phyloP scores from a whole-genome alignment of 2,797 vertebrate genomes.

The Peromyscus melanophrys region DNA sequence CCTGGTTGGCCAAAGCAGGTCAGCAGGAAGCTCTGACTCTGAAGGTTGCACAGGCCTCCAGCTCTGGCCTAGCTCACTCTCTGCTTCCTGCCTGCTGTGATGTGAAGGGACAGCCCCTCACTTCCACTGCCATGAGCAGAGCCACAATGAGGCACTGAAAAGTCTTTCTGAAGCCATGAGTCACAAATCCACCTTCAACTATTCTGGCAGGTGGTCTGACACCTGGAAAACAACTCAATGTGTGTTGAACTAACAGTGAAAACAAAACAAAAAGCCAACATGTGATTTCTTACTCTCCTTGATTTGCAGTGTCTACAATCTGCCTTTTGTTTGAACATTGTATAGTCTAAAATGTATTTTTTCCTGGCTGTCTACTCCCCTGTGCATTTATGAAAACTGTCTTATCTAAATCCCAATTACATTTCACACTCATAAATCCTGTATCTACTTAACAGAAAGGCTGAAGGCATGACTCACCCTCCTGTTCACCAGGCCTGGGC shows the following conservation, averaged over 20 bases:
- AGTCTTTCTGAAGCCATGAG: neutral
- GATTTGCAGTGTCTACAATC: neutral
- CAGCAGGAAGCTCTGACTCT: too few relatives aligned
- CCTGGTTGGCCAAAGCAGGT: neutral
- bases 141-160: neutral
- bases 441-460: neutral
- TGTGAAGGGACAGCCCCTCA: neutral
- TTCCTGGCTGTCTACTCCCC: neutral
- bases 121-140: neutral
- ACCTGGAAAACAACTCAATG: neutral
- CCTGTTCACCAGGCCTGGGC: accelerated
- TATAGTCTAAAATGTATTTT: neutral
- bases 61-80: neutral
- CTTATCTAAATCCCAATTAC: neutral
- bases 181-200: neutral
- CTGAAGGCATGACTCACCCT: neutral
- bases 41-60: neutral
- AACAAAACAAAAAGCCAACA: neutral
- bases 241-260: neutral
- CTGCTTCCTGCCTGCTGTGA: neutral
- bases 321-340: neutral
- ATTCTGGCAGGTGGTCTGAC: neutral
- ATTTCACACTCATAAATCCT: neutral
- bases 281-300: neutral
- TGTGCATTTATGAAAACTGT: neutral